Base-by-base conservation (phyloP, 2,888 invertebrate species). In the Biston betularia region DNA sequence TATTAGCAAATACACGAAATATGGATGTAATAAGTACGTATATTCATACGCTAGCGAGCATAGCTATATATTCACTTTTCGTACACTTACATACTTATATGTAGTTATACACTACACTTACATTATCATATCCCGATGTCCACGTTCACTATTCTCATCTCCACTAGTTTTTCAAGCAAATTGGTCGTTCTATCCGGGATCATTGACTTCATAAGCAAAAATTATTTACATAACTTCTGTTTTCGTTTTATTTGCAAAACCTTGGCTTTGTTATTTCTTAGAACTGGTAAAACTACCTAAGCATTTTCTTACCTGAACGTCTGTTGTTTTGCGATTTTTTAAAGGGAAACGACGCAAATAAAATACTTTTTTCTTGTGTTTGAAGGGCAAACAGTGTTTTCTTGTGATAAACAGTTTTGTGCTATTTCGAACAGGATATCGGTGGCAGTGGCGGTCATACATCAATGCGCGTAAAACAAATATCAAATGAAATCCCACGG, bases 391-490 rank as follows among this genome's bases (percentile, higher is more conserved):
- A 42, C 42, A 44, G 42, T 68, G 14, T 68, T 59, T 48, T 12
- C n/a, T 52, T 65, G 64, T 66, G 45, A 50, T 57, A 69, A 67
- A 54, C 15, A 10, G 38, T 44, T 45, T 62, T 34, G 57, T 63
- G 69, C 70, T 65, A 73, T 68, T 79, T 71, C 69, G 72, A 78
- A 77, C 79, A 78, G 76, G 75, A 81, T 79, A 79, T 75, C 67
- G 65, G 68, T 48, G 77, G 74, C 66, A 64, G 66, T 50, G 74
- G 71, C 76, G 78, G 87, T 87, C 85, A 87, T 81, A 83, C 83
- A 80, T 76, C 77, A 80, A 74, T 78, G 83, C 74, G 66, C 75
- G 76, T 70, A 87, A 86, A 89, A 87, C 80, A 84, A 83, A 85
- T 77, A 74, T 73, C 75, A 63, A 71, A 69, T 74, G 72, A 74